Base-by-base conservation (phyloP, 2,888 invertebrate genomes). In the Lycaena phlaeas region DNA sequence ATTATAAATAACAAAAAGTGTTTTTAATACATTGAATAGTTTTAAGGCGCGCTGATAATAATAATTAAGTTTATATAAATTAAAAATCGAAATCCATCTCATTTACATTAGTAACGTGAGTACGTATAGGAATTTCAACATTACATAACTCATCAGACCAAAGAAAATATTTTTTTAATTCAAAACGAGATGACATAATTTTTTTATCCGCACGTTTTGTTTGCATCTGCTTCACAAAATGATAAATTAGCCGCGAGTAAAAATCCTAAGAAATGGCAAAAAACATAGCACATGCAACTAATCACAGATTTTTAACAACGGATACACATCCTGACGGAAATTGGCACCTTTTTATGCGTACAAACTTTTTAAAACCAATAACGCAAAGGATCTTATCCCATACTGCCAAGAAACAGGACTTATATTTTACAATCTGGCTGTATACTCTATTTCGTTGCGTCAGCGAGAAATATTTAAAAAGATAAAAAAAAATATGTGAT, bases 301-400 rank as follows among this genome's bases (percentile, higher is more conserved):
- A 79, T 79, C 76, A 79, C 59, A 61, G 81, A 81, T 77, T 81
- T 81, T 78, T 71, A 70, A 64, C 60, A 69, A 73, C 81, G 82
- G 82, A 81, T 79, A 74, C 65, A 56, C 63, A 69, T 69, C 64
- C 54, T 60, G 74, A 64, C 81, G 82, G 82, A 84, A 73, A 84
- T 82, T 81, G 82, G 79, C 78, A 71, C 68, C 69, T 82, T 79
- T 79, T 81, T 79, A 58, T 54, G 52, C 42, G 48, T 38, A 49
- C 52, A 51, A 57, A 56, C 44, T 50, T 42, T 34, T 25, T 43
- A 27, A 40, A 34, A n/a, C 41, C 17, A 7, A 39, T 44, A n/a
- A 14, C 34, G 11, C 15, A 27, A 27, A 39, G 37, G 40, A 42
- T 14, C 30, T 42, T 34, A 27, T 14, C 10, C 31, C 44, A 55